These are phyloP conservation scores for Chinchilla lanigera DNA, from an alignment of 2,113 vertebrate species.

Conservation along the genomic window DNA sequence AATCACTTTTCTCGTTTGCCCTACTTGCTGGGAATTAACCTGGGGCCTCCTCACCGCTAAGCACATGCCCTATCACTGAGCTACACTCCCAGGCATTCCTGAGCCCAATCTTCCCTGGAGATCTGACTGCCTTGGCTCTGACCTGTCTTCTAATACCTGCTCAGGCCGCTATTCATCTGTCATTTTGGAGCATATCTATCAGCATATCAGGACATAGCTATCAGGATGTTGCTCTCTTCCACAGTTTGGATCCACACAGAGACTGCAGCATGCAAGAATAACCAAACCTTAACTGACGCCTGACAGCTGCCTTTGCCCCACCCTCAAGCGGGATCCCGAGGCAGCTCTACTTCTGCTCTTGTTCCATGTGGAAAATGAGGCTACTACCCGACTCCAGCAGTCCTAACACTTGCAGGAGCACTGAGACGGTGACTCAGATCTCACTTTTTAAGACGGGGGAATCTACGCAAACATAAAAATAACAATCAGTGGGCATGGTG, in stretches of 20 bases:
- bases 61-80: no score
- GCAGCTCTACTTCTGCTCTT: not conserved
- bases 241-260: not conserved
- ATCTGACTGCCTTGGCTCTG: not conserved
- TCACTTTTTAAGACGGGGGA: not conserved
- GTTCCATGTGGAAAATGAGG: not conserved
- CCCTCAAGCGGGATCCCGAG: not conserved
- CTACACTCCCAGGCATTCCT: not conserved
- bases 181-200: not conserved
- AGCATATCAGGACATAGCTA: no score
- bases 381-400: not conserved
- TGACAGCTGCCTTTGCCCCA: not conserved
- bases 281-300: not conserved
- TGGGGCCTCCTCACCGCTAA: not conserved
- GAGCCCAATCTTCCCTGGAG: not conserved
- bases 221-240: not conserved
- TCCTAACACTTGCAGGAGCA: not conserved
- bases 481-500: not conserved
- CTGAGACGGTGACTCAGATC: not conserved
- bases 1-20: not conserved
- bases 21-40: not conserved
- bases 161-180: not conserved
- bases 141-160: not conserved
- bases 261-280: not conserved
- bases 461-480: not conserved